A percentile compares a stretch with the other conserved stretches of the same genome.
Conservation (phyloP, 2,888 invertebrate genomes). For the Trachelus iudaicus region DNA sequence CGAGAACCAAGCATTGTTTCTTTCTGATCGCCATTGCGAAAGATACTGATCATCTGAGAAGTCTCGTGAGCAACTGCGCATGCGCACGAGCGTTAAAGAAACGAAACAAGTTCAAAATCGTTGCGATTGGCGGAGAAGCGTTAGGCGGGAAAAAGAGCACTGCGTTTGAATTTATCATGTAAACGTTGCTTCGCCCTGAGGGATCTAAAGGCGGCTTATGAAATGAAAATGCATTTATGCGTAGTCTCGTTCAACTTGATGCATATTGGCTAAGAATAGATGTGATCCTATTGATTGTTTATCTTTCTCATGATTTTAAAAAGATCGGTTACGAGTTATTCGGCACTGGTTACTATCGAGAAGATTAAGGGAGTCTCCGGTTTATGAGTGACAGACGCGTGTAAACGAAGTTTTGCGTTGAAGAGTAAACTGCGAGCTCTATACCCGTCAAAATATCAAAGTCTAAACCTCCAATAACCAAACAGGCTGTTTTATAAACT, state of each 20-base stretch:
- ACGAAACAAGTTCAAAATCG: not conserved
- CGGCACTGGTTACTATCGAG: not conserved
- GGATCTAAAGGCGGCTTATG: not conserved
- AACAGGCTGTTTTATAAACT: not conserved
- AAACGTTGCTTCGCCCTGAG: not conserved
- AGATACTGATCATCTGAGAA: not conserved
- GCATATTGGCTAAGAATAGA: not conserved
- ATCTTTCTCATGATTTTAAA: not conserved
- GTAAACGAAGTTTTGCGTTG: not conserved
- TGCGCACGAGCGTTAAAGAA: not conserved
- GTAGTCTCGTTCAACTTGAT: not conserved
- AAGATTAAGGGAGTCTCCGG: not conserved
- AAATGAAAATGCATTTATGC: not conserved
- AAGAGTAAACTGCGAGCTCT: not conserved
- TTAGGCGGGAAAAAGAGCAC: not conserved
- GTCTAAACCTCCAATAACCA: not conserved
- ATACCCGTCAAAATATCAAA: not conserved
- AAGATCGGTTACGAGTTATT: not conserved
- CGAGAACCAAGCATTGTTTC: constrained; percentile 33
- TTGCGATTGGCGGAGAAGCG: not conserved
- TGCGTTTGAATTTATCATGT: not conserved
- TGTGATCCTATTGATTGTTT: not conserved
- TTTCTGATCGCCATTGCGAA: not conserved
- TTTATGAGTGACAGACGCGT: not conserved
- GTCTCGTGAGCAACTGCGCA: not conserved